A percentile compares a stretch with the other conserved stretches of the same genome.
phyloP scores from a whole-genome alignment of 2,113 vertebrate species.

The Spermophilus dauricus region DNA sequence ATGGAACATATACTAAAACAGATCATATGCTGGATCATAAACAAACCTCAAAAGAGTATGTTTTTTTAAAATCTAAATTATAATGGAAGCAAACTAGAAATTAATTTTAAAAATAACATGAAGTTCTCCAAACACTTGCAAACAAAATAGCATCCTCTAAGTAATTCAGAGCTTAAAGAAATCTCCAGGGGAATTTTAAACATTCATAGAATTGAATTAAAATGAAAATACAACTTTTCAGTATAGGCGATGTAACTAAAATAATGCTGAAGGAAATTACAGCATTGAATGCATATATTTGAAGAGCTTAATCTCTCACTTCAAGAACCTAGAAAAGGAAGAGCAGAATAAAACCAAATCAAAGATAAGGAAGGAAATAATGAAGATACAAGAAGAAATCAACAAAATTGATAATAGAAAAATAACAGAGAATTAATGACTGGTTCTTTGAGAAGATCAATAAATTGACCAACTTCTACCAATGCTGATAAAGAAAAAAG shows the following conservation, averaged over 20 bases:
- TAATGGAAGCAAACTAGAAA: neutral
- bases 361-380: neutral
- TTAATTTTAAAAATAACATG: neutral
- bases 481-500: neutral
- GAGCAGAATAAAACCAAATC: neutral
- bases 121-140: neutral
- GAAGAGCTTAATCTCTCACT: neutral
- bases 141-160: neutral
- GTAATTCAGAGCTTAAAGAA: neutral
- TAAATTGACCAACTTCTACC: neutral
- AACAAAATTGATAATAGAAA: slow-evolving; percentile 14
- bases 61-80: neutral
- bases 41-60: neutral
- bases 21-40: neutral
- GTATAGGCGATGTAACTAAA: neutral
- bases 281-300: neutral
- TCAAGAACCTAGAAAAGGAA: neutral
- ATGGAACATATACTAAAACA: neutral
- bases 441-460: neutral
- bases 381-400: neutral
- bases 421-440: neutral
- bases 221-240: neutral
- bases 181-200: neutral
- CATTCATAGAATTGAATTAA: neutral
- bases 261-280: neutral